A percentile compares a stretch with the other conserved stretches of the same genome.
Evolutionary conservation across 1,140 invertebrate genomes (phyloP).

Genomic region (Sarcophaga peregrina): DNA sequence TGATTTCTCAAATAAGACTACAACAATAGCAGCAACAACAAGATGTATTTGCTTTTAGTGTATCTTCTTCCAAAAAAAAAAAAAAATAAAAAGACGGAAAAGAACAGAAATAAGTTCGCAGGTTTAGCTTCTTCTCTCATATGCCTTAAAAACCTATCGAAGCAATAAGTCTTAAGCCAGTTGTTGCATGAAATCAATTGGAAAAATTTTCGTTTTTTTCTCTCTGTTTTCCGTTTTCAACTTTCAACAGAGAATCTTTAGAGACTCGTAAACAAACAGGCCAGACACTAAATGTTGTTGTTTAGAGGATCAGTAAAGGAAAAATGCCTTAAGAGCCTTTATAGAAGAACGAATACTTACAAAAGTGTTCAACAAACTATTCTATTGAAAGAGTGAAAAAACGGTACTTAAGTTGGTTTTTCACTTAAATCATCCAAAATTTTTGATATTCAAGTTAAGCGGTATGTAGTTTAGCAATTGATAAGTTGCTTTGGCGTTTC

Average conservation of each 20-base stretch:
- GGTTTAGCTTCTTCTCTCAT: constrained; percentile 10
- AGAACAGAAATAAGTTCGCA: constrained; percentile 34
- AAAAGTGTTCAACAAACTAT: background rate
- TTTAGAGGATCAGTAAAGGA: background rate
- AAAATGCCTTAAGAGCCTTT: constrained; percentile 1
- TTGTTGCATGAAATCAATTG: constrained; percentile 44
- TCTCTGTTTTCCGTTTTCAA: background rate
- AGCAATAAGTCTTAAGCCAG: background rate
- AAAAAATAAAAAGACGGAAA: background rate
- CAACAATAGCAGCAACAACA: background rate
- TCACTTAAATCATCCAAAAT: background rate
- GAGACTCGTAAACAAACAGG: background rate
- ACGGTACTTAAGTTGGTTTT: background rate
- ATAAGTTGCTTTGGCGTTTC: constrained; percentile 43
- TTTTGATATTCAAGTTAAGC: background rate
- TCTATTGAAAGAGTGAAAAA: background rate
- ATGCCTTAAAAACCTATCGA: background rate
- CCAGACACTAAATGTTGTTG: constrained; percentile 14
- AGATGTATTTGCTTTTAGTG: constrained; percentile 19
- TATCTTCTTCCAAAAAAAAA: background rate
- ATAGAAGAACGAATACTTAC: no score
- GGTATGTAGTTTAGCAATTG: constrained; percentile 37
- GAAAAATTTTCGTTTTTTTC: constrained; percentile 34
- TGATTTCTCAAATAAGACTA: background rate
- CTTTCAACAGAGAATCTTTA: background rate